phyloP scores from a whole-genome alignment of 2,113 vertebrate species.

The Gavialis gangeticus region DNA sequence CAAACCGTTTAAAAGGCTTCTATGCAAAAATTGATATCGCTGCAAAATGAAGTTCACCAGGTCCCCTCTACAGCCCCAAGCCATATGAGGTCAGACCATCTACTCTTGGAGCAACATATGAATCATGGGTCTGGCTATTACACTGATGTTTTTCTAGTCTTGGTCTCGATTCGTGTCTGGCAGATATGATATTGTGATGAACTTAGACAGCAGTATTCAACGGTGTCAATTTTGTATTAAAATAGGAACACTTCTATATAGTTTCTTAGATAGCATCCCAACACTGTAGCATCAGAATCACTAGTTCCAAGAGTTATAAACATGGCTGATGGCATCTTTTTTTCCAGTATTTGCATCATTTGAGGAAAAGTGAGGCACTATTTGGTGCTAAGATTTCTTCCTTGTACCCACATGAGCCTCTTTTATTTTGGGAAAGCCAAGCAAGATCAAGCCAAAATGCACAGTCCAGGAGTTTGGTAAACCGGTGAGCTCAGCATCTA shows the following conservation, averaged over 20 bases:
- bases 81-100: accelerated
- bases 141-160: background rate
- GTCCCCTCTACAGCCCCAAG: background rate
- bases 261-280: accelerated
- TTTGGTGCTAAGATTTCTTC: background rate
- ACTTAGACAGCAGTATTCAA: no score
- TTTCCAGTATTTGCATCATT: background rate
- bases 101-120: background rate
- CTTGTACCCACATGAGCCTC: background rate
- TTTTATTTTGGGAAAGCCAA: background rate
- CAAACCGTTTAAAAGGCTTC: background rate
- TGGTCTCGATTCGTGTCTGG: background rate
- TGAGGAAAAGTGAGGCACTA: conserved; percentile 3
- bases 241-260: background rate
- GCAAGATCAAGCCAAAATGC: background rate
- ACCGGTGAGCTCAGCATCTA: background rate
- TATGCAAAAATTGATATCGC: background rate
- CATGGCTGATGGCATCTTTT: background rate
- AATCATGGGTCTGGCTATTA: background rate
- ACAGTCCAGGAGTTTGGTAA: background rate
- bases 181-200: background rate
- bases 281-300: conserved; percentile 2
- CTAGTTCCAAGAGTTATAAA: background rate
- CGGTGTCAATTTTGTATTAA: background rate
- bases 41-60: background rate